These are phyloP conservation scores for Semicossyphus pulcher DNA, from an alignment of 2,113 vertebrate species.

Conservation along the genomic window DNA sequence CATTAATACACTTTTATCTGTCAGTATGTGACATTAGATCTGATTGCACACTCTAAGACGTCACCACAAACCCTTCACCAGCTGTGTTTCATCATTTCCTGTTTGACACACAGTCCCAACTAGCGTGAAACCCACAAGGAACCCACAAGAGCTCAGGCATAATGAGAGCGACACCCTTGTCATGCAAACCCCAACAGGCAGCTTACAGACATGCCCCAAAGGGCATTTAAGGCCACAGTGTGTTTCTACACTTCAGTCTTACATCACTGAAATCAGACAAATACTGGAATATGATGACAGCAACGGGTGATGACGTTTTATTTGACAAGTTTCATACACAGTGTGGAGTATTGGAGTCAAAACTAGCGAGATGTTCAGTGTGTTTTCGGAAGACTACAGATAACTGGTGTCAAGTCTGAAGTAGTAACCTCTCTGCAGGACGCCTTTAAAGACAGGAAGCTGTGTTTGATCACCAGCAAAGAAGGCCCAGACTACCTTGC, in stretches of 20 bases:
- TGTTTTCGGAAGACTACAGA: background rate
- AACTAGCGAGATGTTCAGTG: background rate
- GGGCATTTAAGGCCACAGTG: conserved; percentile 19
- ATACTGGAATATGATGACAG: background rate
- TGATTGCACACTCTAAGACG: background rate
- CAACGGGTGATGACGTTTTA: background rate
- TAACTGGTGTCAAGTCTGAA: conserved; percentile 27
- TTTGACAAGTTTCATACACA: background rate
- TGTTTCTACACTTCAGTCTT: background rate
- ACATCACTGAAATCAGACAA: background rate
- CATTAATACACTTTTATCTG: background rate
- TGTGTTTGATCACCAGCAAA: conserved; percentile 25
- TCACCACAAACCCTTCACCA: conserved; percentile 31
- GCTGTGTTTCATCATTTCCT: conserved; percentile 42
- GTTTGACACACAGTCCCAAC: conserved; percentile 34
- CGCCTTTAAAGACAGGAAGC: conserved; percentile 58
- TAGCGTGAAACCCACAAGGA: conserved; percentile 58
- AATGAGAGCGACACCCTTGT: conserved; percentile 34
- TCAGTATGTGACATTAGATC: background rate
- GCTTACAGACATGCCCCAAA: background rate
- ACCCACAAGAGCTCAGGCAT: conserved; percentile 44
- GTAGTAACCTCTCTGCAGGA: conserved; percentile 23
- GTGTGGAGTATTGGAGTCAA: background rate
- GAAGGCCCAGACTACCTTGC: conserved; percentile 3
- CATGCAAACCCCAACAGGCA: conserved; percentile 25